Conservation (phyloP, 2,797 vertebrate species). For the Channa striata region DNA sequence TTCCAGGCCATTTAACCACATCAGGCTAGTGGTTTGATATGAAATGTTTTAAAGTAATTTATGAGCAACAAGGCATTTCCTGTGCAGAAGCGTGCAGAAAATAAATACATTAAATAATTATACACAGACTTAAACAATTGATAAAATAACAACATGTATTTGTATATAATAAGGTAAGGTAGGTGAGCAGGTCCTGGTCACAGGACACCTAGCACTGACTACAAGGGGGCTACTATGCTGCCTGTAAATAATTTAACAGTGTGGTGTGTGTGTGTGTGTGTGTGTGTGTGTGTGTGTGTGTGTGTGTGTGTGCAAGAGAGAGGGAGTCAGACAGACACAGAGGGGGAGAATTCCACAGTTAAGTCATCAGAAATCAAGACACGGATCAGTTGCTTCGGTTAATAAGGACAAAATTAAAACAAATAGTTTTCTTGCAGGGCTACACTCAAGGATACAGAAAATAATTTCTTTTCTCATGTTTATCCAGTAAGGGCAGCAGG, state of each 20-base stretch:
- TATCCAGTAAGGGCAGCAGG: neutral
- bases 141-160: neutral
- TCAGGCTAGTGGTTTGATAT: no score
- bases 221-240: conserved; percentile 19
- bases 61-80: conserved; percentile 48
- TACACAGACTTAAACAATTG: neutral
- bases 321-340: neutral
- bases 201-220: conserved; percentile 27
- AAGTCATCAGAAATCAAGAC: conserved; percentile 33
- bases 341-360: conserved; percentile 33
- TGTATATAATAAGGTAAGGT: no score
- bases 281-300: conserved; percentile 31
- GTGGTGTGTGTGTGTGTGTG: conserved; percentile 16
- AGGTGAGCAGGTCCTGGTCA: neutral
- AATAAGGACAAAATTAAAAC: conserved; percentile 19
- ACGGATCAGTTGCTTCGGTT: conserved; percentile 1
- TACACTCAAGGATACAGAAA: conserved; percentile 1
- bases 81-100: neutral
- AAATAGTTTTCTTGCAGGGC: conserved; percentile 13
- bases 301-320: conserved; percentile 7
- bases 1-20: no score
- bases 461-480: neutral
- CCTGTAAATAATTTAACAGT: conserved; percentile 65
- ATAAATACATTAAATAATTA: neutral
- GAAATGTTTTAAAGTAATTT: no score